These are phyloP conservation scores for Myiozetetes cayanensis DNA, from an alignment of 2,113 vertebrate genomes.

Conservation along the genomic window DNA sequence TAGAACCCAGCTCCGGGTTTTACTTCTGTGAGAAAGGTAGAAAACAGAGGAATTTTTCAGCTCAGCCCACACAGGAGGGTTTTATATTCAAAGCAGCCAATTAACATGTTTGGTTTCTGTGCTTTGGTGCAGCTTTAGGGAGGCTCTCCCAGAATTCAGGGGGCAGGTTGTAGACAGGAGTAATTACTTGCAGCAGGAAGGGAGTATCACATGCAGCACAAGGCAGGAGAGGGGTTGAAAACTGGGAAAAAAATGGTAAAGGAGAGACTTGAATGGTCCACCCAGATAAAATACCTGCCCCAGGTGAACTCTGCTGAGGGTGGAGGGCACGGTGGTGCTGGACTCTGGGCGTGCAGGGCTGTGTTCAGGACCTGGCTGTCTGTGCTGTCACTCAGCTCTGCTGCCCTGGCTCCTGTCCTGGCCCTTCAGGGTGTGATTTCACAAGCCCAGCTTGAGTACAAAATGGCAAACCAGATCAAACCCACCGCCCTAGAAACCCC, in stretches of 20 bases:
- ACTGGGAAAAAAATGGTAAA: neutral
- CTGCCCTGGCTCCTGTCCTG: neutral
- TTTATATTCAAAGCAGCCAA: neutral
- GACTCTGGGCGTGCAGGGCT: too few species aligned
- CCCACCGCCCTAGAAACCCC: rapidly evolving
- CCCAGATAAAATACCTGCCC: neutral
- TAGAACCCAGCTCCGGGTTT: neutral
- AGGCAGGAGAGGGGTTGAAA: neutral
- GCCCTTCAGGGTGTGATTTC: neutral
- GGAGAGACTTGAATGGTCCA: neutral
- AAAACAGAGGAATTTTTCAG: neutral
- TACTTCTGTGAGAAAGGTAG: neutral
- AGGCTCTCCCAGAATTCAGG: neutral
- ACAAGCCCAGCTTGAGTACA: rapidly evolving
- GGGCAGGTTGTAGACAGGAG: neutral
- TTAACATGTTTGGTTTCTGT: neutral
- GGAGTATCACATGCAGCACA: neutral
- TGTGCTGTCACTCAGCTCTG: neutral
- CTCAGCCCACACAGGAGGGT: neutral
- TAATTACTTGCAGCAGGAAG: neutral
- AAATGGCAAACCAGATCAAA: neutral
- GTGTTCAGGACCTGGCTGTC: neutral
- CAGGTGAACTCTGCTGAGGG: neutral
- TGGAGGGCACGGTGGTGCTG: neutral
- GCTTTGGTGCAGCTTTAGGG: neutral